These are phyloP conservation scores for Bombus confusus DNA, from an alignment of 1,140 invertebrate genomes.

Conservation along the genomic window DNA sequence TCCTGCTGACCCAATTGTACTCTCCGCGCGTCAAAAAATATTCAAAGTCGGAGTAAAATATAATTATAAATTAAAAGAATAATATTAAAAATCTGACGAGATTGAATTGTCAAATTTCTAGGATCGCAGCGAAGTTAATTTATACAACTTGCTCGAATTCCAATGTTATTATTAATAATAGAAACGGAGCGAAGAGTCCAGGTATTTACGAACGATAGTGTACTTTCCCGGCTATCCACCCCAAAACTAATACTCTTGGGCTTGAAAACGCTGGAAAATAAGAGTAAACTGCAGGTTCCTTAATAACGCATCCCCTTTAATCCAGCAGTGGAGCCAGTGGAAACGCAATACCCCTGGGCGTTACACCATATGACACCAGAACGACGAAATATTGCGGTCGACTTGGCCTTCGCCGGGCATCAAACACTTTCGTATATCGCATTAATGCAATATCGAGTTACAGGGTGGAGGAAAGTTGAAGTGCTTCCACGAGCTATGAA, in stretches of 20 bases:
- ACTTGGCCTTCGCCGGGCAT: slow-evolving; percentile 68
- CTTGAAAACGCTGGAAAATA: neutral
- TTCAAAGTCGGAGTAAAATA: neutral
- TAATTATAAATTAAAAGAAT: too few relatives aligned
- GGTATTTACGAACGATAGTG: neutral
- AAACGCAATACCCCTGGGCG: slow-evolving; percentile 74
- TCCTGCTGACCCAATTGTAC: too few relatives aligned
- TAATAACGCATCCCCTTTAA: slow-evolving; percentile 70
- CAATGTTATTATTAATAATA: neutral
- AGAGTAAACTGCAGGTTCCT: neutral
- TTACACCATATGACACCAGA: slow-evolving; percentile 73
- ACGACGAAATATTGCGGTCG: slow-evolving; percentile 74
- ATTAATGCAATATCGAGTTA: slow-evolving; percentile 74
- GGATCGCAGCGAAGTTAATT: neutral
- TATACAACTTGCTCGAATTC: neutral
- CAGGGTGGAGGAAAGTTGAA: slow-evolving; percentile 55
- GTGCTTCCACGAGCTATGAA: slow-evolving; percentile 54
- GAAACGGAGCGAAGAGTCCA: neutral
- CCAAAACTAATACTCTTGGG: neutral
- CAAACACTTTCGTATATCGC: slow-evolving; percentile 63
- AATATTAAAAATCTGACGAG: neutral
- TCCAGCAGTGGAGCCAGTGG: slow-evolving; percentile 48
- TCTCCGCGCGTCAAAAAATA: too few relatives aligned
- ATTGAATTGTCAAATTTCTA: neutral
- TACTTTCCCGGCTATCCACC: neutral